Conservation (phyloP, 1,140 invertebrate genomes). For the Drosophila setifemur region DNA sequence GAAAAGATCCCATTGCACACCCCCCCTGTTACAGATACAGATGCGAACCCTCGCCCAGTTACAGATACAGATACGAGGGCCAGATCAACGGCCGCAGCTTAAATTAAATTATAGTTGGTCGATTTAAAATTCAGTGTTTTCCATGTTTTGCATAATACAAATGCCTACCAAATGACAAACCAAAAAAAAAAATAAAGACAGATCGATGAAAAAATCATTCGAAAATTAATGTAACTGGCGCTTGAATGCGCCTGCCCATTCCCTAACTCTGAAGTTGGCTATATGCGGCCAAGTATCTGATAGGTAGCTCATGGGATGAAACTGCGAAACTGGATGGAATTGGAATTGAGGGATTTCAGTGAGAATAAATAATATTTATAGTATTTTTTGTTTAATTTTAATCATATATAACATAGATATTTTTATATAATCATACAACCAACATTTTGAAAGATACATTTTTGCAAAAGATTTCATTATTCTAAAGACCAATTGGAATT, state of each 20-base stretch:
- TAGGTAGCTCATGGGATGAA: too few relatives aligned
- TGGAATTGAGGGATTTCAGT: too few relatives aligned
- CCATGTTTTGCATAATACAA: slow-evolving; percentile 81
- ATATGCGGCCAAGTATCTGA: too few relatives aligned
- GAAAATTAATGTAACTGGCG: slow-evolving; percentile 77
- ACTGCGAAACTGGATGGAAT: too few relatives aligned
- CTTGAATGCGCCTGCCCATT: slow-evolving; percentile 60
- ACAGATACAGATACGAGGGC: neutral
- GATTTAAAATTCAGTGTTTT: slow-evolving; percentile 78
- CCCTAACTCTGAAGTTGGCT: too few relatives aligned
- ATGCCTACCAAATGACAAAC: slow-evolving; percentile 59
- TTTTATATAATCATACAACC: too few relatives aligned
- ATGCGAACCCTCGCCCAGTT: neutral
- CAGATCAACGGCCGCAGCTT: slow-evolving; percentile 66
- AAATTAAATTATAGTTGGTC: slow-evolving; percentile 60
- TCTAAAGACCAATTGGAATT: too few relatives aligned
- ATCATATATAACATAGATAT: too few relatives aligned
- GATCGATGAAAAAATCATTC: slow-evolving; percentile 43
- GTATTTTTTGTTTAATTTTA: too few relatives aligned
- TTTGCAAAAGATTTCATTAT: too few relatives aligned
- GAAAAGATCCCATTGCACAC: slow-evolving; percentile 18
- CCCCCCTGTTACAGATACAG: slow-evolving; percentile 17
- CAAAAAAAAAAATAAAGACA: slow-evolving; percentile 11
- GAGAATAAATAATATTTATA: too few relatives aligned
- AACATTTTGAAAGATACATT: too few relatives aligned